phyloP scores from a whole-genome alignment of 2,888 invertebrate species.

The Physocephala rufipes region DNA sequence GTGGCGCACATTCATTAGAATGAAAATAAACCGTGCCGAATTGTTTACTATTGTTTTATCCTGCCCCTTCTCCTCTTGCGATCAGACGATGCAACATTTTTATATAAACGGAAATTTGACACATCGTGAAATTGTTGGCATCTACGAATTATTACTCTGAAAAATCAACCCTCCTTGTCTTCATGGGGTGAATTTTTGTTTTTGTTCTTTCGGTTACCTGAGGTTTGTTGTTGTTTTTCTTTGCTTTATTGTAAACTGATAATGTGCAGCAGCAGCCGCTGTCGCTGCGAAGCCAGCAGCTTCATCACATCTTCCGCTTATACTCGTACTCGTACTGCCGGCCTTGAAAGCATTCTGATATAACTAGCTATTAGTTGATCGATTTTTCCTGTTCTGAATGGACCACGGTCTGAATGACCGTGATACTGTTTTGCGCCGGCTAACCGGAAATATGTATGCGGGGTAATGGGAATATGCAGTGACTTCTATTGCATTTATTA shows the following conservation, averaged over 20 bases:
- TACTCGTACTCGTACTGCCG: no score
- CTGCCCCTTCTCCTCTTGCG: neutral
- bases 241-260: no score
- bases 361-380: no score
- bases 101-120: conserved; percentile 6
- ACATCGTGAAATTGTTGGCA: neutral
- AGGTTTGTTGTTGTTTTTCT: neutral
- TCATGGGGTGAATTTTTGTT: neutral
- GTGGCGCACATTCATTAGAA: neutral
- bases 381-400: no score
- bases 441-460: neutral
- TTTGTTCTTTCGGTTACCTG: conserved; percentile 6
- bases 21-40: conserved; percentile 29
- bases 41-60: neutral
- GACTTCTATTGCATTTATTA: no score
- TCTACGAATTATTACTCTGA: neutral
- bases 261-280: no score
- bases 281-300: no score
- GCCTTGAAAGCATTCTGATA: no score
- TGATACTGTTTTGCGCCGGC: neutral
- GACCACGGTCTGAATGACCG: no score
- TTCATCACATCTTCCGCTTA: no score
- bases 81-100: conserved; percentile 17
- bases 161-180: neutral
- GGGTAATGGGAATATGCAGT: neutral